Conservation (phyloP, 2,888 invertebrate genomes). For the Hydropsyche betteni region DNA sequence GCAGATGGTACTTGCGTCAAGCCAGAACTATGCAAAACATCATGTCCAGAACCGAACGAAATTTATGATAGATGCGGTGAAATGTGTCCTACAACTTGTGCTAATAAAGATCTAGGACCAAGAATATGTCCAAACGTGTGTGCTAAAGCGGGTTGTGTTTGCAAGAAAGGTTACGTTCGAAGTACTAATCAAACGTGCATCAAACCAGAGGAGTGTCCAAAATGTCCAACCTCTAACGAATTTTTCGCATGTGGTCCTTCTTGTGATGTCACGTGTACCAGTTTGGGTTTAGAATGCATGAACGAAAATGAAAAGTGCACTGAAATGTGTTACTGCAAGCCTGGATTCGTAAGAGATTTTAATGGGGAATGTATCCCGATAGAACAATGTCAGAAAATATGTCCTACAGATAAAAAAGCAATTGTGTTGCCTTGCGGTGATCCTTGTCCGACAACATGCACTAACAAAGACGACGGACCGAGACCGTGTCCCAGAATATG, state of each 20-base stretch:
- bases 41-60: slow-evolving; percentile 23
- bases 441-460: slow-evolving; percentile 27
- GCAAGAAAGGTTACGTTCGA: slow-evolving; percentile 9
- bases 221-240: slow-evolving; percentile 8
- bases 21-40: slow-evolving; percentile 13
- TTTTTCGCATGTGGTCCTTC: slow-evolving; percentile 52
- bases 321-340: slow-evolving; percentile 57
- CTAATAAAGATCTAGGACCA: slow-evolving; percentile 14
- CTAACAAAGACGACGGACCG: slow-evolving; percentile 32
- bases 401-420: slow-evolving; percentile 27
- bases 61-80: slow-evolving; percentile 8
- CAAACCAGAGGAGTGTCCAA: slow-evolving; percentile 32
- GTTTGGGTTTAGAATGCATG: slow-evolving; percentile 31
- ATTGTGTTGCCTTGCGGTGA: slow-evolving; percentile 17
- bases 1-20: neutral
- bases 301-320: slow-evolving; percentile 54
- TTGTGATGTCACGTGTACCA: slow-evolving; percentile 57
- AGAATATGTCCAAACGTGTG: neutral
- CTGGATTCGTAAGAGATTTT: slow-evolving; percentile 49
- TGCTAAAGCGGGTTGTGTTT: neutral
- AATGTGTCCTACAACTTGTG: slow-evolving; percentile 16
- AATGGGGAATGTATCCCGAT: slow-evolving; percentile 54
- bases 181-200: slow-evolving; percentile 5
- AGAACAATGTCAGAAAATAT: slow-evolving; percentile 43
- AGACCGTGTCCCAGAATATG: slow-evolving; percentile 9